Evolutionary conservation across 1,140 invertebrate species (phyloP).

Genomic region (Diuraphis noxia): DNA sequence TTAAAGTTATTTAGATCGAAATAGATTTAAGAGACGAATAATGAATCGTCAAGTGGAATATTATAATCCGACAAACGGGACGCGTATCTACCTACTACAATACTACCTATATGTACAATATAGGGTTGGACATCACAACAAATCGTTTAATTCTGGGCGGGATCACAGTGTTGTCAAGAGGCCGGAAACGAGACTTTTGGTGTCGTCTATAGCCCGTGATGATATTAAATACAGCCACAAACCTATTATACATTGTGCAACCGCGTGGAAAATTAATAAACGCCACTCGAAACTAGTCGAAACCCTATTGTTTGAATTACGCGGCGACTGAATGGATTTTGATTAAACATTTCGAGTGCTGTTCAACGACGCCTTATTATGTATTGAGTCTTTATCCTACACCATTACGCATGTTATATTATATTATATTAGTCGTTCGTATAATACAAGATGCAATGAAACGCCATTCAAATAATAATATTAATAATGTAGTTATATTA

Average conservation of each 20-base stretch:
- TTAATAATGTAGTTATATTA: background rate
- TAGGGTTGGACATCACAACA: constrained; percentile 14
- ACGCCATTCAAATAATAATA: background rate
- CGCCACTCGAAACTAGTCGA: constrained; percentile 3
- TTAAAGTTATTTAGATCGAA: background rate
- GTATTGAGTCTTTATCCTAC: background rate
- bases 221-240: constrained; percentile 19
- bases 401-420: background rate
- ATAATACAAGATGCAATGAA: background rate
- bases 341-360: constrained; percentile 41
- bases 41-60: background rate
- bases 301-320: background rate
- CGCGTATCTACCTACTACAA: too few species aligned
- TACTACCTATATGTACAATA: background rate
- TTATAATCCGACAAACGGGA: background rate
- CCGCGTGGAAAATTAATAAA: constrained; percentile 45
- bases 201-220: constrained; percentile 8
- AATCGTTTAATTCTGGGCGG: background rate
- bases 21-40: background rate
- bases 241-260: background rate
- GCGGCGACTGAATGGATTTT: constrained; percentile 24
- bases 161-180: background rate
- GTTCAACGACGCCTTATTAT: constrained; percentile 4
- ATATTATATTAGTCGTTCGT: background rate
- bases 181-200: constrained; percentile 11